Evolutionary conservation across 2,888 invertebrate genomes (phyloP), one percentile per base, ranked within the genome.

Genomic region (Agrenia bidenticulata): DNA sequence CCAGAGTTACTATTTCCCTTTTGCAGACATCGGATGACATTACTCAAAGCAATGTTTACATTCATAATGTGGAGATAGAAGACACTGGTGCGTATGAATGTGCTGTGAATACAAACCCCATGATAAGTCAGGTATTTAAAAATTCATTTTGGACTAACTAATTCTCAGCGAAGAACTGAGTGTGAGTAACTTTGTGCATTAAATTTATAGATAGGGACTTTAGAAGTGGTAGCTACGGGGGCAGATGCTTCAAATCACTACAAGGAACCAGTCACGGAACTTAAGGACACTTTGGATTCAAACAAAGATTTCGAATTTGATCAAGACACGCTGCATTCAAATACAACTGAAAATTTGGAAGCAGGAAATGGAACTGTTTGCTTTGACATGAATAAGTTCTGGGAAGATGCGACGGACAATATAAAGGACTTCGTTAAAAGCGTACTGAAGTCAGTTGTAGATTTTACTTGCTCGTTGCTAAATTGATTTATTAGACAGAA

Each of bases 71-170:
- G 2, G 64, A 67, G 5, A 37, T 45, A 9, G 67, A 65, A 4
- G 74, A 74, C 45, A 51, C 37, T 13, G 74, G 74, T 1, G 42
- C 23, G 1, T 74, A 72, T 53, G 64, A 63, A 37, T 74, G 74
- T 42, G 64, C 63, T 15, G 67, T 74, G 2, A 70, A 71, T 39
- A 67, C 73, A 7, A 62, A 69, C 51, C 71, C 70, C 4, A 64
- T 65, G 60, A 69, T 72, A n/a, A 53, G 58, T 54, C 73, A 70
- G 67, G 74, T 74, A 69, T 49, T n/a, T n/a, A n/a, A n/a, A n/a
- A n/a, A n/a, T n/a, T n/a, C n/a, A n/a, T n/a, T n/a, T n/a, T n/a
- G n/a, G n/a, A n/a, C n/a, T n/a, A n/a, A n/a, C n/a, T n/a, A 27
- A 27, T 37, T 13, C 24, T 26, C n/a, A 51, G 9, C 39, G 9